Conservation (phyloP, 2,888 invertebrate species). For the Antheraea assamensis region DNA sequence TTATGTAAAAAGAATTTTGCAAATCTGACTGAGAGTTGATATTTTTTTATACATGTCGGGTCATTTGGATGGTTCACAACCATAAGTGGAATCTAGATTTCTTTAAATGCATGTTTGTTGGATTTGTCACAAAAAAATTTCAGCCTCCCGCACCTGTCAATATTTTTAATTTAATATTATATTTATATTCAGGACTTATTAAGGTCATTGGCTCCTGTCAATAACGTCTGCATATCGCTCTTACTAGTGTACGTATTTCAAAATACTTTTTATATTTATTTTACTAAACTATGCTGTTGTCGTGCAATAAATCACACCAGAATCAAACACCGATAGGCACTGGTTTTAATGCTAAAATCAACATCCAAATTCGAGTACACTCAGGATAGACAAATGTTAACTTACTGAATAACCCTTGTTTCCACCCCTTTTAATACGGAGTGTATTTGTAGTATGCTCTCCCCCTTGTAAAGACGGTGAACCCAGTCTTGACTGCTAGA, state of each 20-base stretch:
- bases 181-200: too few relatives aligned
- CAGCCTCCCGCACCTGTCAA: too few relatives aligned
- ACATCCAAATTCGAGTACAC: constrained; percentile 15
- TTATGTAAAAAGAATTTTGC: too few relatives aligned
- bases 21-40: too few relatives aligned
- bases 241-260: not conserved
- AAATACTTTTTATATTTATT: not conserved
- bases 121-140: too few relatives aligned
- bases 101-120: too few relatives aligned
- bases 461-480: constrained; percentile 34
- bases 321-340: not conserved
- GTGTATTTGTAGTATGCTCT: constrained; percentile 34
- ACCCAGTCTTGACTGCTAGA: constrained; percentile 54
- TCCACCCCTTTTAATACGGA: constrained; percentile 36
- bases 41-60: too few relatives aligned
- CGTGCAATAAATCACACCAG: not conserved
- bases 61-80: too few relatives aligned
- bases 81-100: too few relatives aligned
- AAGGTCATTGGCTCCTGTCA: too few relatives aligned
- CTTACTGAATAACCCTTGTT: constrained; percentile 40
- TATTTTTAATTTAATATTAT: too few relatives aligned
- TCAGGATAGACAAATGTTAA: constrained; percentile 33
- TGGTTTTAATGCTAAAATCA: constrained; percentile 2
- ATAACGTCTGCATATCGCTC: too few relatives aligned
- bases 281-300: not conserved